Conservation (phyloP, 2,888 invertebrate species). For the Barypeithes pellucidus region DNA sequence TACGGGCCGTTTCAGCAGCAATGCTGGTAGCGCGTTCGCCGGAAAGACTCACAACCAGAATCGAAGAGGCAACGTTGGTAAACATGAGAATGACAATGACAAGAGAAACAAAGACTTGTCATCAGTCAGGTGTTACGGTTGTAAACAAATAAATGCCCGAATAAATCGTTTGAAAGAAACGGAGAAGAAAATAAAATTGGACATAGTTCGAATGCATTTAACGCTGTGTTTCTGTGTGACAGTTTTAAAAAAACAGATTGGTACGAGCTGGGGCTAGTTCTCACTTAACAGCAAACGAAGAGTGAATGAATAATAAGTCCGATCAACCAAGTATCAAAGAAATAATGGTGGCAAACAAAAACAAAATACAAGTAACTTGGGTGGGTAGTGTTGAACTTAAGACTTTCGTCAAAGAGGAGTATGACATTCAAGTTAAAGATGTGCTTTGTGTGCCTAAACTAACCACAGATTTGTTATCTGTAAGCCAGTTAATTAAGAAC, state of each 20-base stretch:
- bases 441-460: conserved; percentile 55
- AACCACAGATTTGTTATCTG: conserved; percentile 58
- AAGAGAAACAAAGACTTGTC: too few species aligned
- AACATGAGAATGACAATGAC: conserved; percentile 26
- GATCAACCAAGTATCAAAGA: not conserved
- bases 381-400: conserved; percentile 55
- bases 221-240: conserved; percentile 47
- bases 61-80: not conserved
- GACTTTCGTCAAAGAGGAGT: conserved; percentile 43
- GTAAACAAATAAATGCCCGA: conserved; percentile 46
- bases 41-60: conserved; percentile 16
- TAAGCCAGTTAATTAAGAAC: conserved; percentile 56
- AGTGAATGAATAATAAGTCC: conserved; percentile 52
- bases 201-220: conserved; percentile 49
- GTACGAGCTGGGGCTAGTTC: conserved; percentile 58
- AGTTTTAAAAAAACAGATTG: conserved; percentile 43
- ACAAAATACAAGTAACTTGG: conserved; percentile 54
- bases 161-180: too few species aligned
- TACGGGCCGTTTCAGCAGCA: too few species aligned
- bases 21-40: conserved; percentile 36
- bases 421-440: conserved; percentile 48
- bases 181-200: not conserved
- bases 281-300: conserved; percentile 57
- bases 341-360: conserved; percentile 52
- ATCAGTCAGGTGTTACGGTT: conserved; percentile 54